A percentile compares a stretch with the other conserved stretches of the same genome.
These are phyloP conservation scores for Crenichthys baileyi DNA, from an alignment of 2,797 vertebrate genomes.

Conservation along the genomic window DNA sequence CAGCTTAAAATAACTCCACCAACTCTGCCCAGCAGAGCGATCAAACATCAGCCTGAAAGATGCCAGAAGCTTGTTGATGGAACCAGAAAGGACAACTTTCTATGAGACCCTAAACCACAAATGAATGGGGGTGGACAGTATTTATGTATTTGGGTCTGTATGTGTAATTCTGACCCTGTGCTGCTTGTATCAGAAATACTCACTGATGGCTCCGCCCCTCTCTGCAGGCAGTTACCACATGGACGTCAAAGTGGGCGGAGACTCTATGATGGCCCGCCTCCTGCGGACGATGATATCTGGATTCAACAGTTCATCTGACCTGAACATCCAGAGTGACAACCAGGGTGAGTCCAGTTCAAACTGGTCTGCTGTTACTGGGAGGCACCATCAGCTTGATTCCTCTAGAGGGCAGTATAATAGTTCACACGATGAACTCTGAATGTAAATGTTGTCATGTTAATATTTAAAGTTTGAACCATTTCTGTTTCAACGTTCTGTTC, in stretches of 20 bases:
- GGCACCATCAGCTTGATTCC: not conserved
- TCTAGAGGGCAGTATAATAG: not conserved
- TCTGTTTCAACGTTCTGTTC: no score
- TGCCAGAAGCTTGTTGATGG: not conserved
- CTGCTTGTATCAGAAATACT: not conserved
- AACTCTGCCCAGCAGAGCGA: not conserved
- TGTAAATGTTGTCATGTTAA: no score
- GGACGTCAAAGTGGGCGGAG: slow-evolving; percentile 82
- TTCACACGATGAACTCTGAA: no score
- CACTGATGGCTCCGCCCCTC: slow-evolving; percentile 5
- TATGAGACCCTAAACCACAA: no score
- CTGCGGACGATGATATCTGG: slow-evolving; percentile 82
- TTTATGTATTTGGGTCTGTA: no score
- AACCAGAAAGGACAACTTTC: no score
- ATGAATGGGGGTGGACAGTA: no score
- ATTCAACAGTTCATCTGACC: slow-evolving; percentile 82
- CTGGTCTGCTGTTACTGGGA: not conserved
- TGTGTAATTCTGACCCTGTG: not conserved
- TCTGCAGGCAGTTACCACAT: slow-evolving; percentile 82
- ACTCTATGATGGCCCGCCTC: slow-evolving; percentile 85
- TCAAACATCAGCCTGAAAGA: not conserved
- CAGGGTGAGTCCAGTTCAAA: slow-evolving; percentile 64
- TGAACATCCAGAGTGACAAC: slow-evolving; percentile 77
- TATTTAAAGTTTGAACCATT: no score
- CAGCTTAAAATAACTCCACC: not conserved